These are phyloP conservation scores for Papilio polytes DNA, from an alignment of 1,140 invertebrate species.

Conservation along the genomic window DNA sequence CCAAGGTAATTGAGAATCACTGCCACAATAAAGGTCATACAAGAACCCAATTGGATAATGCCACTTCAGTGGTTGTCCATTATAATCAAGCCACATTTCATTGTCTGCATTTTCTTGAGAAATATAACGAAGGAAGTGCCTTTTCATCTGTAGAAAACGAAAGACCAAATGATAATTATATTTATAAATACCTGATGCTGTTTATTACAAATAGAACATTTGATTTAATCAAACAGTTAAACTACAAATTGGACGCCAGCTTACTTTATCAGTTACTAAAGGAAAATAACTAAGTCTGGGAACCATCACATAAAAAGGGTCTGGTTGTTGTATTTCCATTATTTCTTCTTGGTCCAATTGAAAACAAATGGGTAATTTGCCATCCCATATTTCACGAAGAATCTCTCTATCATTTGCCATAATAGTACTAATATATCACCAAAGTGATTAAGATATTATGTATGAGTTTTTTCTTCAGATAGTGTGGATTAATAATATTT, in stretches of 20 bases:
- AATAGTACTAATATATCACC: neutral
- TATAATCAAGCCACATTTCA: slow-evolving; percentile 98
- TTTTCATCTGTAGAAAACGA: slow-evolving; percentile 88
- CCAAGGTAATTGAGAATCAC: slow-evolving; percentile 94
- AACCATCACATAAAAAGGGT: slow-evolving; percentile 97
- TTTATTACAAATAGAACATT: neutral
- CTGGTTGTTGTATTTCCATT: slow-evolving; percentile 93
- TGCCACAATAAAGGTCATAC: slow-evolving; percentile 90
- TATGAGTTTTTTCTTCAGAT: neutral
- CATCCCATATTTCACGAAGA: slow-evolving; percentile 97
- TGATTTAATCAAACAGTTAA: neutral
- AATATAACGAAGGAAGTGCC: slow-evolving; percentile 94
- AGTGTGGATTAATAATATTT: slow-evolving; percentile 1
- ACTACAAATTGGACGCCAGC: slow-evolving; percentile 34
- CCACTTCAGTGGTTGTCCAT: slow-evolving; percentile 96
- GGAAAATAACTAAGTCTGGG: slow-evolving; percentile 98
- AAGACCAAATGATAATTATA: neutral
- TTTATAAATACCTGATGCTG: neutral
- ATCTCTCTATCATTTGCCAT: slow-evolving; percentile 98
- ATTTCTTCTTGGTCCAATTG: slow-evolving; percentile 94
- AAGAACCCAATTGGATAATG: slow-evolving; percentile 98
- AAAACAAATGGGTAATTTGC: slow-evolving; percentile 96
- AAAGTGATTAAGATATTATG: slow-evolving; percentile 2
- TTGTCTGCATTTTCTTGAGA: slow-evolving; percentile 91
- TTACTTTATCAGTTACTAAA: slow-evolving; percentile 97